These are phyloP conservation scores for Hypotaenidia okinawae DNA, from an alignment of 2,797 vertebrate genomes.

Conservation along the genomic window DNA sequence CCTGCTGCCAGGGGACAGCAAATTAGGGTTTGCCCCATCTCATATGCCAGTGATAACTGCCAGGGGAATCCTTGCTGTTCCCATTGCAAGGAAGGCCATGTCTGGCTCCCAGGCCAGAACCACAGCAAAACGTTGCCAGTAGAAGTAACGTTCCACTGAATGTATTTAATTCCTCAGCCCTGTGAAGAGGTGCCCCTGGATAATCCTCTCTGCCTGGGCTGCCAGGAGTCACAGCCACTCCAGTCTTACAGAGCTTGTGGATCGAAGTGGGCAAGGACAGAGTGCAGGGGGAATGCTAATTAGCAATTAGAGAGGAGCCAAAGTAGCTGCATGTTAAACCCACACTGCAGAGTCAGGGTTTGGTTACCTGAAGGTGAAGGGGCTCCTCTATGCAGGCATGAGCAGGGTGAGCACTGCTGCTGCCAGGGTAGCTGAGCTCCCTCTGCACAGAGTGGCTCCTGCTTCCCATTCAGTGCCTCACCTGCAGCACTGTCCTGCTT, in stretches of 20 bases:
- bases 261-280: background rate
- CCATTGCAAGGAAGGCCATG: slow-evolving; percentile 7
- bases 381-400: rapidly evolving
- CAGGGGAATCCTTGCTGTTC: background rate
- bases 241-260: background rate
- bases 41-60: background rate
- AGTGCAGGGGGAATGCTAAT: background rate
- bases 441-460: background rate
- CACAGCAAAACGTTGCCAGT: background rate
- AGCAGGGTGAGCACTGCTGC: background rate
- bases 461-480: background rate
- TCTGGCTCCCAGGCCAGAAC: background rate
- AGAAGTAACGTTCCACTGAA: background rate
- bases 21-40: background rate
- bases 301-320: background rate
- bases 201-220: background rate
- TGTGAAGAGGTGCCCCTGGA: background rate
- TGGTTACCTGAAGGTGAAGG: background rate
- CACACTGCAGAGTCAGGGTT: background rate
- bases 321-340: background rate
- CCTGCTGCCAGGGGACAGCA: background rate
- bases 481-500: background rate
- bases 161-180: background rate
- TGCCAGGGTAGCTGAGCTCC: background rate
- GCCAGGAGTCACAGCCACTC: background rate